phyloP scores from a whole-genome alignment of 2,797 vertebrate genomes.

The Apogon hyalosoma region DNA sequence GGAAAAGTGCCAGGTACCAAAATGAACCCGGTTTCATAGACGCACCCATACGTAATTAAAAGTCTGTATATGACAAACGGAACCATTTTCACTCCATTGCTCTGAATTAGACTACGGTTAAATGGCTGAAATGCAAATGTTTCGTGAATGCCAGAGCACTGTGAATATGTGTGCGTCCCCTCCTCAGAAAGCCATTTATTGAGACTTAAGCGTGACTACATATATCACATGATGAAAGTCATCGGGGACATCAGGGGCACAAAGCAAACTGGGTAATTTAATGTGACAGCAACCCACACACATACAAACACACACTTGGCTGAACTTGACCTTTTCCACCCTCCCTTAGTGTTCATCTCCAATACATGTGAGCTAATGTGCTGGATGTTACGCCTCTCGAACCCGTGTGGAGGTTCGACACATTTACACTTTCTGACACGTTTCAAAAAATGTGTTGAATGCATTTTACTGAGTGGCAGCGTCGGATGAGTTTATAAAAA shows the following conservation, averaged over 20 bases:
- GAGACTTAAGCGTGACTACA: constrained; percentile 63
- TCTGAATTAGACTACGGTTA: neutral
- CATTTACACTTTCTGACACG: constrained; percentile 19
- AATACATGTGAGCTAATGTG: constrained; percentile 27
- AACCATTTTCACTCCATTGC: neutral
- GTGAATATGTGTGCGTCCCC: constrained; percentile 20
- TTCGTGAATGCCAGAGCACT: neutral
- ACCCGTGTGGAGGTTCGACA: constrained; percentile 3
- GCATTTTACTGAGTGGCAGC: too few species aligned
- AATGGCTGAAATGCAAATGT: neutral
- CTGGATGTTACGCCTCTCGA: constrained; percentile 20
- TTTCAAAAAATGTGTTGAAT: neutral
- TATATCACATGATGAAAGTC: constrained; percentile 68
- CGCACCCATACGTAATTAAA: too few species aligned
- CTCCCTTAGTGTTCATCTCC: constrained; percentile 31
- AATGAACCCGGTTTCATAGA: too few species aligned
- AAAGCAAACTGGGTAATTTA: constrained; percentile 68
- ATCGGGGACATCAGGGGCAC: constrained; percentile 41
- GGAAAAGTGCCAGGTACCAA: too few species aligned
- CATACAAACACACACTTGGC: constrained; percentile 27
- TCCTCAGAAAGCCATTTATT: constrained; percentile 48
- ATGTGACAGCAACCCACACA: constrained; percentile 59
- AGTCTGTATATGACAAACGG: too few species aligned
- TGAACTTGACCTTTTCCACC: constrained; percentile 59
- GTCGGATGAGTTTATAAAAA: too few species aligned